Base-by-base conservation (phyloP, 2,888 invertebrate genomes). In the Acrobasis repandana region DNA sequence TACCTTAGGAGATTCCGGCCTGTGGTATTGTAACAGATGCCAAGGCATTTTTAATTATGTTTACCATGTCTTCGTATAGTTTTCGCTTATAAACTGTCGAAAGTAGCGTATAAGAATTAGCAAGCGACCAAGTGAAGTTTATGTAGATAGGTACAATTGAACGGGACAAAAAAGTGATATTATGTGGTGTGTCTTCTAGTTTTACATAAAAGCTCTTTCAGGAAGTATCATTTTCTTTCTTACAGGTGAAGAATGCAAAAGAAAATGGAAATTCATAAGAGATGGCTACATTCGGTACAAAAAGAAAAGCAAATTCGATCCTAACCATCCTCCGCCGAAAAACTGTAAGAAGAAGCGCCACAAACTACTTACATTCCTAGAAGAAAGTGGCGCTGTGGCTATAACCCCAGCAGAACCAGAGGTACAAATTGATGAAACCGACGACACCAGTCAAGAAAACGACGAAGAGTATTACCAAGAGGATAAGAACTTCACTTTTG, bases 181-280 rank as follows among this genome's bases (percentile, higher is more conserved):
- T n/a, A n/a, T n/a, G n/a, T n/a, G n/a, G n/a, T n/a, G n/a, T n/a
- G n/a, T n/a, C n/a, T n/a, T n/a, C n/a, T n/a, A n/a, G n/a, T n/a
- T n/a, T n/a, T n/a, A n/a, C n/a, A n/a, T n/a, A n/a, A n/a, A n/a
- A n/a, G n/a, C n/a, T n/a, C n/a, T n/a, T n/a, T n/a, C n/a, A n/a
- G n/a, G n/a, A n/a, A n/a, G n/a, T n/a, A n/a, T n/a, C 28, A 28
- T 28, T 28, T 6, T 28, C 8, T 28, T 28, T 36, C 5, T 54
- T 54, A 14, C 54, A 54, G 54, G 2, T 38, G 54, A 54, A 38
- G 54, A 54, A 38, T 57, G 57, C 16, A 57, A 34, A 14, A 57
- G 15, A 18, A 47, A 57, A 33, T 57, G 57, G 57, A 57, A 57
- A 34, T 48, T 57, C 18, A 57, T 57, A 15, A 28, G 47, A 16